Conservation (phyloP, 1,140 invertebrate genomes). For the Calosoma granatense region DNA sequence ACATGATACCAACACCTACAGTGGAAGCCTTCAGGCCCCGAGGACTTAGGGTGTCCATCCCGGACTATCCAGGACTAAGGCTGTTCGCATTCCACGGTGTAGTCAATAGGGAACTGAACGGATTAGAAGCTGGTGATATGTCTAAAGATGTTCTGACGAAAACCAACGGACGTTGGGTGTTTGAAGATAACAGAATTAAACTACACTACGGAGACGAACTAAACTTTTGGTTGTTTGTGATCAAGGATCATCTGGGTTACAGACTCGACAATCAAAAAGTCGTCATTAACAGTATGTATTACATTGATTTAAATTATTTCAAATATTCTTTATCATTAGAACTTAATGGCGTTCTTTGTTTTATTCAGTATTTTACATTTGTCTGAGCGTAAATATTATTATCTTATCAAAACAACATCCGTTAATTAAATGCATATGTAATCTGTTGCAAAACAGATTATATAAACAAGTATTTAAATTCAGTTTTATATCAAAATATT, state of each 20-base stretch:
- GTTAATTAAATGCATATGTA: too few species aligned
- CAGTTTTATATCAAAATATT: too few species aligned
- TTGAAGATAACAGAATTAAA: constrained; percentile 33
- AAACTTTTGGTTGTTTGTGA: constrained; percentile 46
- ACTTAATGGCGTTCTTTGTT: not conserved
- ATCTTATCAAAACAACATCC: too few species aligned
- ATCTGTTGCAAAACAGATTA: too few species aligned
- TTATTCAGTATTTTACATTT: too few species aligned
- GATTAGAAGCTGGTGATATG: constrained; percentile 39
- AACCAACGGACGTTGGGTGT: constrained; percentile 38
- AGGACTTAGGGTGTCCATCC: constrained; percentile 29
- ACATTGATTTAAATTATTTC: not conserved
- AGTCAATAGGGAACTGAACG: constrained; percentile 26
- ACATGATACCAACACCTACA: constrained; percentile 20
- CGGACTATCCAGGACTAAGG: constrained; percentile 25
- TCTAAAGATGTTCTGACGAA: constrained; percentile 36
- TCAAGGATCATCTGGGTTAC: constrained; percentile 34
- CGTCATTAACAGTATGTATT: constrained; percentile 20
- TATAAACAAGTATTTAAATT: too few species aligned
- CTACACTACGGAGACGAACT: constrained; percentile 38
- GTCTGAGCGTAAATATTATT: too few species aligned
- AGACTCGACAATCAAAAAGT: constrained; percentile 24
- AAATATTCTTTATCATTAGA: not conserved
- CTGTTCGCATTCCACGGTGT: constrained; percentile 33
- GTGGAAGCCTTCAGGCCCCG: constrained; percentile 20